These are phyloP conservation scores for Neomorphus geoffroyi DNA, from an alignment of 2,797 vertebrate species.

Conservation along the genomic window DNA sequence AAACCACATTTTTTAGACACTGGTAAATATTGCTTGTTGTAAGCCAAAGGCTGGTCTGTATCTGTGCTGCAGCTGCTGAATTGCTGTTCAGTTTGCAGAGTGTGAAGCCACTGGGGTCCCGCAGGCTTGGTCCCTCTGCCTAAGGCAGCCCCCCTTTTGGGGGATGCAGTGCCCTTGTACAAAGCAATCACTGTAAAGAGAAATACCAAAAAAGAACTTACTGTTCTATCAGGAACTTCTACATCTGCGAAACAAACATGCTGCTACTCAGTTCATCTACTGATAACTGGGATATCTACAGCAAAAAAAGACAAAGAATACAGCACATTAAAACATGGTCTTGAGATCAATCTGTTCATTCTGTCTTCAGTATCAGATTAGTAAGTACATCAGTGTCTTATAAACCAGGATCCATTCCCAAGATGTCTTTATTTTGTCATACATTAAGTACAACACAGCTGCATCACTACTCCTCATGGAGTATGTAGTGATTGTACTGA, in stretches of 20 bases:
- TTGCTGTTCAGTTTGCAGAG: not conserved
- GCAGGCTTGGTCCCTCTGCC: not conserved
- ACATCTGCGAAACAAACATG: slow-evolving; percentile 86
- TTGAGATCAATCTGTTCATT: slow-evolving; percentile 21
- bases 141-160: not conserved
- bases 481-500: not conserved
- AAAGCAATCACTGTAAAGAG: slow-evolving; percentile 17
- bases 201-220: slow-evolving; percentile 76
- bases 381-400: slow-evolving; percentile 17
- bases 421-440: not conserved
- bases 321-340: slow-evolving; percentile 74
- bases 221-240: slow-evolving; percentile 78
- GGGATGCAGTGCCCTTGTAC: not conserved
- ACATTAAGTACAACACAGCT: not conserved
- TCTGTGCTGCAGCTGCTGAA: not conserved
- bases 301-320: slow-evolving; percentile 73
- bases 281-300: slow-evolving; percentile 84
- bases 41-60: fast-evolving
- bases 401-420: slow-evolving; percentile 17
- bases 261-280: slow-evolving; percentile 84
- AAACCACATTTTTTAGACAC: not conserved
- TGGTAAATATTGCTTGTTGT: not conserved
- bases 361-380: slow-evolving; percentile 43
- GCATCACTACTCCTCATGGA: not conserved
- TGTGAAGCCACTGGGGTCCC: not conserved